A percentile compares a stretch with the other conserved stretches of the same genome.
These are phyloP conservation scores for Blastomussa wellsi DNA, from an alignment of 92 coral and sea anemone genomes.

Conservation along the genomic window DNA sequence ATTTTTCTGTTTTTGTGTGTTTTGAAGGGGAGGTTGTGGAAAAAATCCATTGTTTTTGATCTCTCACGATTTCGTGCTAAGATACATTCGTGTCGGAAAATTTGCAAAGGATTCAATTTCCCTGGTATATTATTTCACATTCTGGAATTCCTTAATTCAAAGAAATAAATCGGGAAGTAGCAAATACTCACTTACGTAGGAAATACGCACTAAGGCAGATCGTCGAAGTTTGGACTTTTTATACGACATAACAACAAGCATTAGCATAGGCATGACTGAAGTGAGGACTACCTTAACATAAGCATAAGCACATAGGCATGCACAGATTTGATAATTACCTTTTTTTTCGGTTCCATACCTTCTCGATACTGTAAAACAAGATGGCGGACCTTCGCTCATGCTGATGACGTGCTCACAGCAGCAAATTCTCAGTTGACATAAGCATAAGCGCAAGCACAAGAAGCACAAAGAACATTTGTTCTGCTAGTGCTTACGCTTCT, in stretches of 20 bases:
- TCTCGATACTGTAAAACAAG: conserved; percentile 1
- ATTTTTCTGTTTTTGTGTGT: conserved; percentile 4
- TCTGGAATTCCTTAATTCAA: background rate
- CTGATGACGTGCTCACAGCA: background rate
- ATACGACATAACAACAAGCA: background rate
- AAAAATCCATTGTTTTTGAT: background rate
- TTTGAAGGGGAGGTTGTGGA: background rate
- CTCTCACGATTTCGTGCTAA: background rate
- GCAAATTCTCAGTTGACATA: background rate
- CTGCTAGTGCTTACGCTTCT: background rate
- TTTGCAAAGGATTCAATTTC: background rate
- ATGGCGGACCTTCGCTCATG: background rate
- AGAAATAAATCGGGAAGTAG: background rate
- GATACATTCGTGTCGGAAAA: conserved; percentile 2
- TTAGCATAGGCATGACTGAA: background rate
- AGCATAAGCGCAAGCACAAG: background rate
- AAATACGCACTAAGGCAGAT: background rate
- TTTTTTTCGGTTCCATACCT: background rate
- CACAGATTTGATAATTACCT: background rate
- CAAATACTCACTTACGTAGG: background rate
- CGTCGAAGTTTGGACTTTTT: background rate
- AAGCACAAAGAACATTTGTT: background rate
- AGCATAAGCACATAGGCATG: background rate
- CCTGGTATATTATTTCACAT: background rate
- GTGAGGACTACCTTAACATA: background rate